Conservation (phyloP, 2,797 vertebrate species). For the Eulemur mongoz region DNA sequence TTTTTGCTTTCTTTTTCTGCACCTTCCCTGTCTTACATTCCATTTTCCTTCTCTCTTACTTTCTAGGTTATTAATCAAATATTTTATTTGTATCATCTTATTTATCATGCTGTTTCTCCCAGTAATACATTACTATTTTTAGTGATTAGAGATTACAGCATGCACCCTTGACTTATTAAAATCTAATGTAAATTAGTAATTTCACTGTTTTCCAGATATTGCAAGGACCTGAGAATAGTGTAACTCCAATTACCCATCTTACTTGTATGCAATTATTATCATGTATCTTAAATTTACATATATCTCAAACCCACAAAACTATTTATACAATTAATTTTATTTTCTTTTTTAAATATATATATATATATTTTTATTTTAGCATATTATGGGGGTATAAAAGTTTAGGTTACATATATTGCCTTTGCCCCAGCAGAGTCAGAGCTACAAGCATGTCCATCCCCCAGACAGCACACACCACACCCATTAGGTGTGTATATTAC, state of each 20-base stretch:
- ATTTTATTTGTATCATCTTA: not conserved
- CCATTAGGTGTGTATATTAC: too few species aligned
- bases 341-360: not conserved
- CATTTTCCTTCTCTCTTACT: not conserved
- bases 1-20: not conserved
- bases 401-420: too few species aligned
- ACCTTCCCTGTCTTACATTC: not conserved
- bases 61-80: not conserved
- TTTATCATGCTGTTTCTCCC: not conserved
- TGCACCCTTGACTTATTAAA: not conserved
- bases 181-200: not conserved
- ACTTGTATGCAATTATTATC: not conserved
- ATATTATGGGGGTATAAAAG: too few species aligned
- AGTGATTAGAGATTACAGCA: not conserved
- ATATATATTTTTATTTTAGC: too few species aligned
- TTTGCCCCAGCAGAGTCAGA: too few species aligned
- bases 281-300: not conserved
- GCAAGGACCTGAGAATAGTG: not conserved
- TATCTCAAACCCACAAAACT: not conserved
- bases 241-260: not conserved
- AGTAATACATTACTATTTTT: not conserved
- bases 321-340: not conserved
- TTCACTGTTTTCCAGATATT: not conserved
- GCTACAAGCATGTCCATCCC: too few species aligned
- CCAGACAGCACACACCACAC: too few species aligned